Percentiles rank a stretch among this genome's conserved stretches.
Conservation (phyloP, 1,140 invertebrate genomes). For the Pogonognathellus flavescens region DNA sequence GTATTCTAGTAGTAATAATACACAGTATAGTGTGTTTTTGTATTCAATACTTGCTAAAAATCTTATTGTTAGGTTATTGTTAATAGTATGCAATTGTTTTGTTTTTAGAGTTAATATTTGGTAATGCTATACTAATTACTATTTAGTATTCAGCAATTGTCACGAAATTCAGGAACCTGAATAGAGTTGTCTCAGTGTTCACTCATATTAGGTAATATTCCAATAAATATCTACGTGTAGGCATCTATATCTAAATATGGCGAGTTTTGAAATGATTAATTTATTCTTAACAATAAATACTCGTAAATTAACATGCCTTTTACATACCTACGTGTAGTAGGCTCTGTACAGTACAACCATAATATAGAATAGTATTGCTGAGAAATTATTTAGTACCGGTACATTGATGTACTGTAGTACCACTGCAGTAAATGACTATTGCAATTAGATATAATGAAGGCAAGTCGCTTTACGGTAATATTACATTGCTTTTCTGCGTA, state of each 20-base stretch:
- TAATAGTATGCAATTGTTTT: constrained; percentile 16
- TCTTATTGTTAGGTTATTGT: not conserved
- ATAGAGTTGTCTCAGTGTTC: constrained; percentile 19
- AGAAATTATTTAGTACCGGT: constrained; percentile 33
- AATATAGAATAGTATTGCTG: constrained; percentile 24
- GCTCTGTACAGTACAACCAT: not conserved
- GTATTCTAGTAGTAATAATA: too few relatives aligned
- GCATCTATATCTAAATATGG: not conserved
- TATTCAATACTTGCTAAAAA: too few relatives aligned
- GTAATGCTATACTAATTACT: too few relatives aligned
- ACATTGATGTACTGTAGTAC: not conserved
- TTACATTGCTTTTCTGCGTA: constrained; percentile 4
- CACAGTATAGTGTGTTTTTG: too few relatives aligned
- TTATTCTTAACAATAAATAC: not conserved
- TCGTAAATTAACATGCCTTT: not conserved
- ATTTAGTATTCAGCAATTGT: constrained; percentile 24
- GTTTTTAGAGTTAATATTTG: too few relatives aligned
- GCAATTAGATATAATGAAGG: constrained; percentile 34
- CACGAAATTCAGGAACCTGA: constrained; percentile 46
- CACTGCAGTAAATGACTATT: constrained; percentile 25
- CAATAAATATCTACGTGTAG: not conserved
- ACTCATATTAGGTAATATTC: not conserved
- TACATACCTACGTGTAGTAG: not conserved
- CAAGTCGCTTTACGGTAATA: not conserved
- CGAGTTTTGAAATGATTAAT: constrained; percentile 10